Conservation (phyloP, 2,888 invertebrate species). For the Nephrotoma flavescens region DNA sequence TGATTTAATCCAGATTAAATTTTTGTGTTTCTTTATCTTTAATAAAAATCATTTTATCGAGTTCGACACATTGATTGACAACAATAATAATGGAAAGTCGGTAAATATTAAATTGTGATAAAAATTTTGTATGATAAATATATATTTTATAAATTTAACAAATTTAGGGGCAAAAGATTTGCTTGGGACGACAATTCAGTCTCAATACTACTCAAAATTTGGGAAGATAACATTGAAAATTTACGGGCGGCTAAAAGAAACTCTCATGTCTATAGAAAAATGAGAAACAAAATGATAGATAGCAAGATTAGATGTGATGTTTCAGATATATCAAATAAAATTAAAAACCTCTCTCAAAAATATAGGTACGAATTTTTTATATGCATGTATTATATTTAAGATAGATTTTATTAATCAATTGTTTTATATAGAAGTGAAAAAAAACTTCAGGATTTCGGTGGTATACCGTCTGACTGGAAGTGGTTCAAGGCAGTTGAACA, state of each 20-base stretch:
- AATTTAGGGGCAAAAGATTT: not conserved
- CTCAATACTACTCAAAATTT: not conserved
- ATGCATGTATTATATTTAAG: too few relatives aligned
- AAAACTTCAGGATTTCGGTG: not conserved
- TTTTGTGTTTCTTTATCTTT: too few relatives aligned
- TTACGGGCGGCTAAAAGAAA: not conserved
- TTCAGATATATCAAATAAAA: not conserved
- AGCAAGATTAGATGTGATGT: not conserved
- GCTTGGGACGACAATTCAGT: not conserved
- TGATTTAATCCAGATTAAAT: too few relatives aligned
- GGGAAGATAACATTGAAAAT: not conserved
- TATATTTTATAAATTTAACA: too few relatives aligned
- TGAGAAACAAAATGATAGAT: not conserved
- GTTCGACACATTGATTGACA: too few relatives aligned
- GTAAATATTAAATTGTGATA: too few relatives aligned
- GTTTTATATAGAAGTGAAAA: not conserved
- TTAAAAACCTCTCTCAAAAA: not conserved
- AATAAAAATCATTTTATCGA: too few relatives aligned
- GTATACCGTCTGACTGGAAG: not conserved
- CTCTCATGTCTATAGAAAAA: not conserved
- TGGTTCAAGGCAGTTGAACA: not conserved
- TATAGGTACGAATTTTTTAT: not conserved
- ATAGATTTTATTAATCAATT: not conserved
- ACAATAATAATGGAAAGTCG: too few relatives aligned
- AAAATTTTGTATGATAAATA: too few relatives aligned